These are phyloP conservation scores for Cariama cristata DNA, from an alignment of 2,113 vertebrate species.

Conservation along the genomic window DNA sequence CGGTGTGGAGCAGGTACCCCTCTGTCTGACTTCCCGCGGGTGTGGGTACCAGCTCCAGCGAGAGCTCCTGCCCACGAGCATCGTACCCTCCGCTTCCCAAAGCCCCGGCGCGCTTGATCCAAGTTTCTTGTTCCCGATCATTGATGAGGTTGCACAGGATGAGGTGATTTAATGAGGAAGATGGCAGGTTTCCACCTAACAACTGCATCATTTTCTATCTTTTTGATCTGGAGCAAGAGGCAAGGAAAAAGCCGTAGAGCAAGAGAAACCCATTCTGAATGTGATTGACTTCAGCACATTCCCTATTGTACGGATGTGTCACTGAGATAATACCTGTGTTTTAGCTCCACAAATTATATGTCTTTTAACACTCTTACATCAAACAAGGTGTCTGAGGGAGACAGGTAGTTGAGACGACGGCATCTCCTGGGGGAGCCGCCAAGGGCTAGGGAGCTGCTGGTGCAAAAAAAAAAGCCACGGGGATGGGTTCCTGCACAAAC, in stretches of 20 bases:
- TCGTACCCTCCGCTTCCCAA: neutral
- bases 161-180: neutral
- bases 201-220: neutral
- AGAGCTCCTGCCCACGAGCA: neutral
- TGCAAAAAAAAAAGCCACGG: too few relatives aligned
- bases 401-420: fast-evolving
- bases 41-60: neutral
- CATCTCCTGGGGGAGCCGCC: fast-evolving
- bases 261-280: neutral
- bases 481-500: fast-evolving
- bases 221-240: neutral
- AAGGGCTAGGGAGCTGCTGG: neutral
- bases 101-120: neutral
- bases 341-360: slow-evolving; percentile 35
- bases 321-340: slow-evolving; percentile 45
- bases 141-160: neutral
- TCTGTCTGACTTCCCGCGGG: fast-evolving
- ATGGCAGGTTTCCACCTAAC: neutral
- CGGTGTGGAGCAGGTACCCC: fast-evolving
- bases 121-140: fast-evolving
- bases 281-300: slow-evolving; percentile 12
- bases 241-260: neutral
- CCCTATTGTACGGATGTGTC: neutral
- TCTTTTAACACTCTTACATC: neutral
- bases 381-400: neutral